phyloP scores from a whole-genome alignment of 2,888 invertebrate genomes.

The Drosophila neotestacea region DNA sequence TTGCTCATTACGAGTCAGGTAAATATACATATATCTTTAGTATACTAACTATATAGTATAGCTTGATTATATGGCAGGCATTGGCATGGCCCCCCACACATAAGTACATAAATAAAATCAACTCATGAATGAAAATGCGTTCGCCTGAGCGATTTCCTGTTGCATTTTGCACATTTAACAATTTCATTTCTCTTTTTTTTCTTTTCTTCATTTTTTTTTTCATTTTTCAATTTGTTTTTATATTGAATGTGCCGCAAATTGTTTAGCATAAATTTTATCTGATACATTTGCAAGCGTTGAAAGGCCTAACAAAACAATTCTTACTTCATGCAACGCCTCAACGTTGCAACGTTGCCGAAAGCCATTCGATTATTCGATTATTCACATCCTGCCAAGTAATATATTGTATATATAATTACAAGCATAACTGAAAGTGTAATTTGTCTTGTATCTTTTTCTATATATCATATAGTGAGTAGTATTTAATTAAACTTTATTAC shows the following conservation, averaged over 20 bases:
- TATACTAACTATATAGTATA: constrained; percentile 7
- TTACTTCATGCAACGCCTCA: constrained; percentile 29
- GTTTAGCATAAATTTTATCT: constrained; percentile 66
- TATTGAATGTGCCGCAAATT: constrained; percentile 40
- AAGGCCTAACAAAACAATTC: constrained; percentile 45
- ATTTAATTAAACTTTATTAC: constrained; percentile 1
- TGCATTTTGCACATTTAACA: constrained; percentile 49
- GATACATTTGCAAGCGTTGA: constrained; percentile 56
- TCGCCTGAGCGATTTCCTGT: constrained; percentile 73
- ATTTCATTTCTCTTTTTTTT: background rate
- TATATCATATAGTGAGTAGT: background rate
- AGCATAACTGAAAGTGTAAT: constrained; percentile 47
- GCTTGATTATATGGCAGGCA: constrained; percentile 7
- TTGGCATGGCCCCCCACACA: constrained; percentile 17
- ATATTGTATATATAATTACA: constrained; percentile 22
- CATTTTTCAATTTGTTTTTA: background rate
- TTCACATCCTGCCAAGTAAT: constrained; percentile 41
- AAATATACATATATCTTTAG: constrained; percentile 17
- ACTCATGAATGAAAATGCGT: constrained; percentile 79
- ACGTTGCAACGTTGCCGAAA: constrained; percentile 3
- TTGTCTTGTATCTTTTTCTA: constrained; percentile 21
- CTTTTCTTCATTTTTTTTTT: background rate
- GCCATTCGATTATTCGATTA: constrained; percentile 21
- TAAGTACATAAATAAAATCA: constrained; percentile 71
- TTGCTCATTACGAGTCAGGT: constrained; percentile 45